Conservation (phyloP, 2,797 vertebrate genomes). For the Chanos chanos region DNA sequence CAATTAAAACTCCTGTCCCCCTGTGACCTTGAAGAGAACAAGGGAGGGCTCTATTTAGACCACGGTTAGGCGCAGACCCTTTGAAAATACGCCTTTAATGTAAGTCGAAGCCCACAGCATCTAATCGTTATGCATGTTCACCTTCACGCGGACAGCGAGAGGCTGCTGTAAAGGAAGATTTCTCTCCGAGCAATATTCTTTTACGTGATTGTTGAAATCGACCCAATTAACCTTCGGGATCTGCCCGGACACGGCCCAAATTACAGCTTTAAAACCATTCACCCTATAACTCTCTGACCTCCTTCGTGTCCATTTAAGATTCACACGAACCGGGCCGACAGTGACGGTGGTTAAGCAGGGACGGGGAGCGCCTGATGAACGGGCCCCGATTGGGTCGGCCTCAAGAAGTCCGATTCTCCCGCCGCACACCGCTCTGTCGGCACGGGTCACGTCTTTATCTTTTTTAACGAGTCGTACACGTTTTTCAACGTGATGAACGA, state of each 20-base stretch:
- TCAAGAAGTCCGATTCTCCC: too few relatives aligned
- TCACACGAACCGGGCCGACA: too few relatives aligned
- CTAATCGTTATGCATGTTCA: conserved; percentile 54
- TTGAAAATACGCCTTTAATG: conserved; percentile 67
- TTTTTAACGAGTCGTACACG: too few relatives aligned
- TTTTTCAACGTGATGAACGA: too few relatives aligned
- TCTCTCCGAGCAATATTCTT: conserved; percentile 54
- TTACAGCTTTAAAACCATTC: conserved; percentile 61
- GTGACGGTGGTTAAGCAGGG: too few relatives aligned
- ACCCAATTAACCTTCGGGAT: conserved; percentile 63
- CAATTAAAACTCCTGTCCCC: conserved; percentile 70
- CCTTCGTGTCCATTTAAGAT: too few relatives aligned
- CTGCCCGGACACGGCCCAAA: conserved; percentile 47
- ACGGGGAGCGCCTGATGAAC: too few relatives aligned
- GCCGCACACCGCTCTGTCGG: too few relatives aligned
- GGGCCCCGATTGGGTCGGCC: too few relatives aligned
- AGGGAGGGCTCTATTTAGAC: conserved; percentile 51
- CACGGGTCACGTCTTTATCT: too few relatives aligned
- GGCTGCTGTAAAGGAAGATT: conserved; percentile 41
- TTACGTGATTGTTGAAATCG: conserved; percentile 67
- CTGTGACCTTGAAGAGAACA: conserved; percentile 65
- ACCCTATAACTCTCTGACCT: conserved; percentile 55
- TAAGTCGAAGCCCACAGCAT: conserved; percentile 57
- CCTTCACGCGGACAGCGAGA: conserved; percentile 48
- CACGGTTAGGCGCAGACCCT: conserved; percentile 51